A percentile compares a stretch with the other conserved stretches of the same genome.
Evolutionary conservation across 2,888 invertebrate genomes (phyloP).

Genomic region (Dascillus cervinus): DNA sequence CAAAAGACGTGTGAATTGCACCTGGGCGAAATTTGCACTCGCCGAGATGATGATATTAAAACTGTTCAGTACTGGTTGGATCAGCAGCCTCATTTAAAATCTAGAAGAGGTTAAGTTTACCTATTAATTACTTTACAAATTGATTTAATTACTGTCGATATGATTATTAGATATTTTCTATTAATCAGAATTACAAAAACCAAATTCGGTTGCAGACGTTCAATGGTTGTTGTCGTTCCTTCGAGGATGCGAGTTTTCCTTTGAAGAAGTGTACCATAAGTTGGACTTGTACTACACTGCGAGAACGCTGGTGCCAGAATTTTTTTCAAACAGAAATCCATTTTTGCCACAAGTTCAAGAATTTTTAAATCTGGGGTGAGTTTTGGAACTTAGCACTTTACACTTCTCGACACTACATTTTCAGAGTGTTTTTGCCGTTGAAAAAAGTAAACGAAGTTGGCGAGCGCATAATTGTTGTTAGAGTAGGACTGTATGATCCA

Average conservation of each 20-base stretch:
- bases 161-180: too few species aligned
- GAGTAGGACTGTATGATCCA: too few species aligned
- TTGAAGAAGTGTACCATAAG: conserved; percentile 54
- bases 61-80: conserved; percentile 50
- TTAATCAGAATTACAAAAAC: too few species aligned
- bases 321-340: conserved; percentile 39
- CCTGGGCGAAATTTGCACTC: too few species aligned
- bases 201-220: conserved; percentile 1
- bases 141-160: too few species aligned
- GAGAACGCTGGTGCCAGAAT: conserved; percentile 46
- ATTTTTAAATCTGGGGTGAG: conserved; percentile 40
- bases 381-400: too few species aligned
- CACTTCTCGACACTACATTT: too few species aligned
- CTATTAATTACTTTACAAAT: too few species aligned
- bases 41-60: conserved; percentile 44
- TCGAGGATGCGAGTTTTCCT: conserved; percentile 56
- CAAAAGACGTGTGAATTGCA: too few species aligned
- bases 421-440: too few species aligned
- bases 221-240: conserved; percentile 45
- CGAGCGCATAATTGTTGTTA: too few species aligned
- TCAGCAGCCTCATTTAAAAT: conserved; percentile 49
- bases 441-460: too few species aligned
- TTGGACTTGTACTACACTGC: conserved; percentile 52
- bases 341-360: conserved; percentile 22
- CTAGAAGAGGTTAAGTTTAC: conserved; percentile 49